Base-by-base conservation (phyloP, 2,888 invertebrate species). In the Drosophila helvetica region DNA sequence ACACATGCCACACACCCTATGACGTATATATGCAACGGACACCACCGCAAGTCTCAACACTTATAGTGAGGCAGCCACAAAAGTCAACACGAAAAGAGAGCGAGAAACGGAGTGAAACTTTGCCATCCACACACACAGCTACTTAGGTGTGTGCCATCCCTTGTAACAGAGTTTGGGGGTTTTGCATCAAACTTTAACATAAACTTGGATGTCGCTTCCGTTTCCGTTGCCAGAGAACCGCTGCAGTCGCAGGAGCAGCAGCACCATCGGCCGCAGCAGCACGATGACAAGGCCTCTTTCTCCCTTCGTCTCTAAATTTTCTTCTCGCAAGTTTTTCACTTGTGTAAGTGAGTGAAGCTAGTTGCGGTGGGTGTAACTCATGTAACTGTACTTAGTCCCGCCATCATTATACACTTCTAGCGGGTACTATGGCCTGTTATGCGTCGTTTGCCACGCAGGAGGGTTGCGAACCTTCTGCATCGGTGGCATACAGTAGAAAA, bases 181-280 rank as follows among this genome's bases (percentile, higher is more conserved):
- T 72, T 75, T 87, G 80, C 82, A 82, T 86, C 86, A 86, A 86
- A 86, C 85, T 86, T 85, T 84, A 86, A 85, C 77, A 86, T 87
- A 85, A 86, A 86, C 79, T 86, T 80, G 77, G 81, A 75, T 85
- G 86, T 78, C 85, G 79, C 80, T 79, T 86, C 84, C 84, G 86
- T 72, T 84, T 85, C 85, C 85, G 86, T 70, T 76, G 77, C 74
- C 42, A 38, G 47, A 43, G 50, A 43, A 60, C 46, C 7, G 85
- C 69, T 74, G 77, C 74, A 46, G 50, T 43, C 33, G 50, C 53
- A 60, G 51, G 45, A 58, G 52, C 12, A 48, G 47, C 6, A 38
- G 4, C 38, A 38, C 6, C 38, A 38, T 0, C 15, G 3, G 10
- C 30, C 10, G 38, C 38, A 38, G 38, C 38, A 38, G 38, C 38